phyloP scores from a whole-genome alignment of 2,797 vertebrate genomes.

The Mormyrops attenuatus region DNA sequence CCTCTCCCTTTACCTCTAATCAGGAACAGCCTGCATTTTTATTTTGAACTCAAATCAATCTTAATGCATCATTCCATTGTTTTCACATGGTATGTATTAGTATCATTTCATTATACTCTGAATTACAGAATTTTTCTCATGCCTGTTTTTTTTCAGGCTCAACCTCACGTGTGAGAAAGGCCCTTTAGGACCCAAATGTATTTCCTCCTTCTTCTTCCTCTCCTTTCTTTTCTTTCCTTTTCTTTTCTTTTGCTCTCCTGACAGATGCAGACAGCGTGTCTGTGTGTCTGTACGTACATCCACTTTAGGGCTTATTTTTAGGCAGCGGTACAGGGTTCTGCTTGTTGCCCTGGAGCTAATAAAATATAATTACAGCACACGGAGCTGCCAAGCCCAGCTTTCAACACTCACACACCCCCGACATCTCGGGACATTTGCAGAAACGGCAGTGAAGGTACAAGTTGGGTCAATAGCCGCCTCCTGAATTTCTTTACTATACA shows the following conservation, averaged over 20 bases:
- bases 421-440: neutral
- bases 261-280: neutral
- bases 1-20: neutral
- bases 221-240: neutral
- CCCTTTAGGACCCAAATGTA: neutral
- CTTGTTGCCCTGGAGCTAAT: conserved; percentile 13
- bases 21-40: neutral
- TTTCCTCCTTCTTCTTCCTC: neutral
- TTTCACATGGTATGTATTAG: neutral
- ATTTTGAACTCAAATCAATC: neutral
- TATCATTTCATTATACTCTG: neutral
- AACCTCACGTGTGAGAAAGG: neutral
- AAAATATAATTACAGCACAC: conserved; percentile 14
- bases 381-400: neutral
- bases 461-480: neutral
- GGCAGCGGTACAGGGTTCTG: neutral
- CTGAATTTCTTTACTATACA: neutral
- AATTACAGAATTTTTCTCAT: neutral
- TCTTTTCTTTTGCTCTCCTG: neutral
- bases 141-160: neutral
- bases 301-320: conserved; percentile 3
- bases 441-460: neutral
- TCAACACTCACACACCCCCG: conserved; percentile 1
- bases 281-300: neutral
- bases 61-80: neutral